phyloP scores from a whole-genome alignment of 2,888 invertebrate species.

The Harpagoxenus sublaevis region DNA sequence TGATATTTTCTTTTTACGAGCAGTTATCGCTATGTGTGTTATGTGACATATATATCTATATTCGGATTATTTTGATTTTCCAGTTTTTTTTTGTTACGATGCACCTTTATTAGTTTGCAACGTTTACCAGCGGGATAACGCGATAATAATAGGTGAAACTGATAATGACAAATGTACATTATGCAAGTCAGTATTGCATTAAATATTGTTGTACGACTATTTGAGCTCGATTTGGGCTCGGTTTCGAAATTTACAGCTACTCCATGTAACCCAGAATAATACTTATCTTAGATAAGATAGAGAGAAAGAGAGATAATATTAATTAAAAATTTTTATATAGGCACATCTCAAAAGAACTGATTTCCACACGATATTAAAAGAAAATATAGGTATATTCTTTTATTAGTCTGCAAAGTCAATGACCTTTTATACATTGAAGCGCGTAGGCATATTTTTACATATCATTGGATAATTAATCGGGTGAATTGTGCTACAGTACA shows the following conservation, averaged over 20 bases:
- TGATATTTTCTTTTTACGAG: conserved; percentile 15
- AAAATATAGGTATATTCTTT: conserved; percentile 4
- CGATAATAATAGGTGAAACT: background rate
- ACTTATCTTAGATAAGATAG: conserved; percentile 13
- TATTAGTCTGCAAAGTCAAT: background rate
- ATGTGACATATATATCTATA: conserved; percentile 25
- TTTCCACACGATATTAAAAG: conserved; percentile 11
- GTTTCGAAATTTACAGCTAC: background rate
- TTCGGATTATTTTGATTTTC: conserved; percentile 32
- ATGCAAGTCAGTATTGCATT: conserved; percentile 72
- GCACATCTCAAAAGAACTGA: conserved; percentile 68
- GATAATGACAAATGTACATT: conserved; percentile 63
- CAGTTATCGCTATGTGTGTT: conserved; percentile 25
- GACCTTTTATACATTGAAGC: background rate
- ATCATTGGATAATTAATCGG: conserved; percentile 1
- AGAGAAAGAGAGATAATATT: conserved; percentile 13
- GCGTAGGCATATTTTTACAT: background rate
- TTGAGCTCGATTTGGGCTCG: background rate
- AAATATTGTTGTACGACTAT: conserved; percentile 55
- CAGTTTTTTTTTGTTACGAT: background rate
- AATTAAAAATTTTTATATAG: conserved; percentile 60
- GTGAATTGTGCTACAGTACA: background rate
- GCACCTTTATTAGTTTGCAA: conserved; percentile 35
- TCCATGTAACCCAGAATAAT: background rate
- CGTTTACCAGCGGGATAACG: background rate